These are phyloP conservation scores for Scaeva pyrastri DNA, from an alignment of 2,888 invertebrate genomes.

Conservation along the genomic window DNA sequence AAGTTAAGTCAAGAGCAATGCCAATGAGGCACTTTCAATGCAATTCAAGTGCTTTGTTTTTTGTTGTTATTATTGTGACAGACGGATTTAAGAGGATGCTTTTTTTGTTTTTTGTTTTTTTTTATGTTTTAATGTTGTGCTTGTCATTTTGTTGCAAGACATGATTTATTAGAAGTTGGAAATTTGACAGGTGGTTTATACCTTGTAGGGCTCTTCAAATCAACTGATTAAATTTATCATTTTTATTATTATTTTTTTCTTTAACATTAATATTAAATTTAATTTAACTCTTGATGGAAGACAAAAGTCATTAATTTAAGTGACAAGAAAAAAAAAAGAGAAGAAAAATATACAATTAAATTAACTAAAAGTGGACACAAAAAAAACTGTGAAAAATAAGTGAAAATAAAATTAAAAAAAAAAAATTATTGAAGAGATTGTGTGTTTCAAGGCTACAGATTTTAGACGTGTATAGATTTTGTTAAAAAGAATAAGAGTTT, in stretches of 20 bases:
- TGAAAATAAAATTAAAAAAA: neutral
- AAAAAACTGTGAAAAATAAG: neutral
- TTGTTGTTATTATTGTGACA: slow-evolving; percentile 22
- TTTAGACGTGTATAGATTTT: too few relatives aligned
- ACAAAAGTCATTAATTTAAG: slow-evolving; percentile 20
- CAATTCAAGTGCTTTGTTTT: slow-evolving; percentile 27
- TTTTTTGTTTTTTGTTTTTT: neutral
- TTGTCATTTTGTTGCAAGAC: slow-evolving; percentile 35
- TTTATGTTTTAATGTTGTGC: neutral
- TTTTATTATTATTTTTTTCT: slow-evolving; percentile 2
- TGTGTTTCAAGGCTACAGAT: neutral
- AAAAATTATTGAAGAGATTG: neutral
- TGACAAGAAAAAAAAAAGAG: neutral
- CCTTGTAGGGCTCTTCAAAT: slow-evolving; percentile 8
- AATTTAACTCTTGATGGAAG: neutral
- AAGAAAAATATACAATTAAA: too few relatives aligned
- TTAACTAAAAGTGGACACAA: neutral
- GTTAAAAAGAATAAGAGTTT: too few relatives aligned
- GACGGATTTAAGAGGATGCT: slow-evolving; percentile 31
- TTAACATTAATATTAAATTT: slow-evolving; percentile 14
- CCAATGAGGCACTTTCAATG: slow-evolving; percentile 33
- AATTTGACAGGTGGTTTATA: slow-evolving; percentile 19
- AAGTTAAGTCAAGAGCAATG: slow-evolving; percentile 26
- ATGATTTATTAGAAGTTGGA: slow-evolving; percentile 45
- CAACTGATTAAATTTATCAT: slow-evolving; percentile 41